Conservation (phyloP, 2,797 vertebrate species). For the Trematomus bernacchii region DNA sequence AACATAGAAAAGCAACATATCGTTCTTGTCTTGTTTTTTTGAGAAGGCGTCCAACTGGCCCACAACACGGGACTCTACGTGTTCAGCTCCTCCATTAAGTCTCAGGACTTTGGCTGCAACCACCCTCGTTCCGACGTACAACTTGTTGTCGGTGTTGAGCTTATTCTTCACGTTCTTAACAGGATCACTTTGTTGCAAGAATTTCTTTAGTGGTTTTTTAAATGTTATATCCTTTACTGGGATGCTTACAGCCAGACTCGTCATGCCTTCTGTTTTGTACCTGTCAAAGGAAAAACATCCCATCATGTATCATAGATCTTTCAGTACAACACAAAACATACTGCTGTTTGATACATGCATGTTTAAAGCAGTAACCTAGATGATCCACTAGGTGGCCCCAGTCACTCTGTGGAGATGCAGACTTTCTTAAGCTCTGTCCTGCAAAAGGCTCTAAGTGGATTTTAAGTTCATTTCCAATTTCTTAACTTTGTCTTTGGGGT, state of each 20-base stretch:
- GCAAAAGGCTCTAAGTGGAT: neutral
- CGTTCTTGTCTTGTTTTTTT: fast-evolving
- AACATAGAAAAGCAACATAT: conserved; percentile 13
- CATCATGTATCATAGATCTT: neutral
- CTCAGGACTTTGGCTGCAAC: neutral
- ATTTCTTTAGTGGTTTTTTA: too few species aligned
- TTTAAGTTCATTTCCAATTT: neutral
- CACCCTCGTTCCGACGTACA: neutral
- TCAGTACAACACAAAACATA: neutral
- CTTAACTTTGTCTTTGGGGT: too few species aligned
- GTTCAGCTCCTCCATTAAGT: fast-evolving
- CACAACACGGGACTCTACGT: neutral
- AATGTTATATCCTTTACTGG: too few species aligned
- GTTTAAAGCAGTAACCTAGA: neutral
- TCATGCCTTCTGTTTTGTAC: fast-evolving
- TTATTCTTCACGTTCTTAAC: fast-evolving
- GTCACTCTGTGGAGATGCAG: neutral
- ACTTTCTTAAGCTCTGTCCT: neutral
- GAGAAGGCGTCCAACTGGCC: fast-evolving
- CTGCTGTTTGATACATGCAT: neutral
- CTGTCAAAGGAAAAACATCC: neutral
- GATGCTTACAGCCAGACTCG: conserved; percentile 7
- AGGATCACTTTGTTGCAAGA: neutral
- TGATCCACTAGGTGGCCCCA: neutral
- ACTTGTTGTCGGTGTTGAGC: fast-evolving